These are phyloP conservation scores for Leptopterna dolabrata DNA, from an alignment of 2,888 invertebrate genomes.

Conservation along the genomic window DNA sequence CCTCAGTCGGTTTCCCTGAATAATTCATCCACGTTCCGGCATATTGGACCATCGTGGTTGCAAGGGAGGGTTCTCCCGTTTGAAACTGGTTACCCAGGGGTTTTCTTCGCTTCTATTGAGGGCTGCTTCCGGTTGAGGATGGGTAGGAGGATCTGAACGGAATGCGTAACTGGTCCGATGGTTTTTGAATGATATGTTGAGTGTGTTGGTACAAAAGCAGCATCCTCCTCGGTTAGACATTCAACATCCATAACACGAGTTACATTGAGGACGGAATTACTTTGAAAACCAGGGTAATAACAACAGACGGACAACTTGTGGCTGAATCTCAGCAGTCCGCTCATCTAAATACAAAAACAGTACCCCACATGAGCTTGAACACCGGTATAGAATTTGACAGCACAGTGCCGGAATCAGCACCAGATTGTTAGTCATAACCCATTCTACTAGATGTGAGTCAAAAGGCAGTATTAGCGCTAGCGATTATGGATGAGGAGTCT, in stretches of 20 bases:
- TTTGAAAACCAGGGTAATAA: neutral
- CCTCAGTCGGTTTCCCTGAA: conserved; percentile 30
- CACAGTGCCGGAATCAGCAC: too few species aligned
- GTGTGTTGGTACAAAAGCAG: neutral
- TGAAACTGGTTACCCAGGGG: conserved; percentile 4
- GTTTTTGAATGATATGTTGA: neutral
- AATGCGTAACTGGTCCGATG: neutral
- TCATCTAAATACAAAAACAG: neutral
- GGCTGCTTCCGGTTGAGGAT: neutral
- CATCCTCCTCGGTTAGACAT: neutral
- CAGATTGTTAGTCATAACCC: too few species aligned
- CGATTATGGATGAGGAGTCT: too few species aligned
- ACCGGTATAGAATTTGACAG: neutral
- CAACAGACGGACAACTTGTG: too few species aligned
- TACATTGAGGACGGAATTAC: neutral
- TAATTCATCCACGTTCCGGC: conserved; percentile 30
- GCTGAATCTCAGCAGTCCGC: too few species aligned
- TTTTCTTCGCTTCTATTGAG: conserved; percentile 2
- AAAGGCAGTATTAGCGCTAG: too few species aligned
- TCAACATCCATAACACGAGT: neutral
- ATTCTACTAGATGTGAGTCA: too few species aligned
- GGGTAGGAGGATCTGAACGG: neutral
- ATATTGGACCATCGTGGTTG: conserved; percentile 8
- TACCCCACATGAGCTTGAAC: neutral
- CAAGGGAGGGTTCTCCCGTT: neutral